phyloP scores from a whole-genome alignment of 2,797 vertebrate species.

The Scolopax bukidnonensis region DNA sequence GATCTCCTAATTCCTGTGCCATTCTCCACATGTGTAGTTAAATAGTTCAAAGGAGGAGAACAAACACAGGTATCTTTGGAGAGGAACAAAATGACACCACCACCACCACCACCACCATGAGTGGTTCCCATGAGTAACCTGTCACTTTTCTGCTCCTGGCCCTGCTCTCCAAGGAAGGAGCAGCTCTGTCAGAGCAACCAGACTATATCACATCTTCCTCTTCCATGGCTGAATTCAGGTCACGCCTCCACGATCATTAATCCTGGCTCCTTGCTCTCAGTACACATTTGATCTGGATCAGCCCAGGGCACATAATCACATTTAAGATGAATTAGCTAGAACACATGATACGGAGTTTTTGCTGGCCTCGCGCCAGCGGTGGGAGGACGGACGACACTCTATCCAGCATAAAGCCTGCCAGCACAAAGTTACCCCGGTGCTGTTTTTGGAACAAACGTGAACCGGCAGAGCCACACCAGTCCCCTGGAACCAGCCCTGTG shows the following conservation, averaged over 20 bases:
- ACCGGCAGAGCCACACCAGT: conserved; percentile 17
- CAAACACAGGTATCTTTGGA: background rate
- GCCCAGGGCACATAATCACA: conserved; percentile 64
- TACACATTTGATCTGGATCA: conserved; percentile 67
- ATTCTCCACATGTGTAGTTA: background rate
- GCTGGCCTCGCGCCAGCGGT: conserved; percentile 36
- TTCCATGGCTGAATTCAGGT: conserved; percentile 30
- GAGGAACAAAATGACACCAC: background rate
- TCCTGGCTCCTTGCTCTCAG: conserved; percentile 56
- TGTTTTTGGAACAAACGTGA: conserved; percentile 31
- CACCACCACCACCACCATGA: background rate
- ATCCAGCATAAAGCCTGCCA: conserved; percentile 31
- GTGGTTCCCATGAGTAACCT: background rate
- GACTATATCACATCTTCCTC: background rate
- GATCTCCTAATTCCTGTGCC: background rate
- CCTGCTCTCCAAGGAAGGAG: background rate
- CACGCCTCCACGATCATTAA: conserved; percentile 46
- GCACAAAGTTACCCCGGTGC: conserved; percentile 27
- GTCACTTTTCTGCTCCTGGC: background rate
- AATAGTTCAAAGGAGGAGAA: background rate
- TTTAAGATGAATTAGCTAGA: conserved; percentile 70
- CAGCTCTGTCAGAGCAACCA: background rate
- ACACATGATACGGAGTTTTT: conserved; percentile 61
- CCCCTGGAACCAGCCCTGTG: background rate
- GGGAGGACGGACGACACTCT: conserved; percentile 3